Evolutionary conservation across 2,888 invertebrate species (phyloP).

Genomic region (Caenorhabditis becei): DNA sequence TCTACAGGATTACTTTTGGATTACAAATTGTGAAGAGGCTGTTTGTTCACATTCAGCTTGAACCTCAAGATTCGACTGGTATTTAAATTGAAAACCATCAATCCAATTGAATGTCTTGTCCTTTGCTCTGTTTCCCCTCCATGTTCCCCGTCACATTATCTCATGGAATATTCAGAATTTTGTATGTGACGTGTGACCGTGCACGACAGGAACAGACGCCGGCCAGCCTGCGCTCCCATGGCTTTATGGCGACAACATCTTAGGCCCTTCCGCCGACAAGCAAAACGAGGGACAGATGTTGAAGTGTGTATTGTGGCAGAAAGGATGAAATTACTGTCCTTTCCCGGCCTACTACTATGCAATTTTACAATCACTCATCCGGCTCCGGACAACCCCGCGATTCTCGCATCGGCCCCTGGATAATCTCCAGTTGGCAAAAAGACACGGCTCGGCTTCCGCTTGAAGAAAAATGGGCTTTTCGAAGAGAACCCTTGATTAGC

Average conservation of each 20-base stretch:
- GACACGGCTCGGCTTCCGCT: constrained; percentile 12
- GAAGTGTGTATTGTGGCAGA: constrained; percentile 50
- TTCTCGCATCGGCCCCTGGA: constrained; percentile 13
- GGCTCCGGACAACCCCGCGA: neutral
- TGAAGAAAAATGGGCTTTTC: neutral
- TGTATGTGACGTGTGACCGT: constrained; percentile 30
- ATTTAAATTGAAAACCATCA: constrained; percentile 30
- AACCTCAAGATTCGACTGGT: neutral
- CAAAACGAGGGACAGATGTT: constrained; percentile 53
- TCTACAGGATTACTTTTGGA: neutral
- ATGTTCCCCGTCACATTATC: constrained; percentile 14
- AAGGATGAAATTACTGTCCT: constrained; percentile 57
- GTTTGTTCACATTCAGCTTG: neutral
- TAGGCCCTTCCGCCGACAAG: constrained; percentile 17
- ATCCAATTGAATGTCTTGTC: constrained; percentile 19
- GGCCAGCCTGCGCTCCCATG: constrained; percentile 9
- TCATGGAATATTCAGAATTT: constrained; percentile 38
- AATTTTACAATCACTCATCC: constrained; percentile 59
- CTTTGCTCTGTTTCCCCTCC: neutral
- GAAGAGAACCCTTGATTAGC: constrained; percentile 29
- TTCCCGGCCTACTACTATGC: constrained; percentile 20
- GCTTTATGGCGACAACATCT: constrained; percentile 24
- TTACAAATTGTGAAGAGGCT: neutral
- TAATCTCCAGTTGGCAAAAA: constrained; percentile 11
- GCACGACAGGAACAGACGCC: neutral